Percentiles rank a stretch among this genome's conserved stretches.
phyloP scores from a whole-genome alignment of 2,888 invertebrate genomes.

The Trichopria drosophilae region DNA sequence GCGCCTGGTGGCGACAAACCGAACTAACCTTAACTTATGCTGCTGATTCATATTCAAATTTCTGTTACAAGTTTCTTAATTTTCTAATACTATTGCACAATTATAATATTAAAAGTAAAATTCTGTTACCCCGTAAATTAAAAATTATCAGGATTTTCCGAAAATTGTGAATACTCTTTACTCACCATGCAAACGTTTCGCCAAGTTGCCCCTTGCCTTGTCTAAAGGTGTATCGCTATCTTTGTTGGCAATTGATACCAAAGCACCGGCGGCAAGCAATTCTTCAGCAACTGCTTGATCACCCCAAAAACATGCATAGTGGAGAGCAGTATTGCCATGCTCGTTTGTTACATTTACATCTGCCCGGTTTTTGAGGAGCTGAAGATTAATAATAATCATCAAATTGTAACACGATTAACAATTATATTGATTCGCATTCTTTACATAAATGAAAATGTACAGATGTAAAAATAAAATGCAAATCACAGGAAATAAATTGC shows the following conservation, averaged over 20 bases:
- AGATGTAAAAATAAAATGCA: background rate
- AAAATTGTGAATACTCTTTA: constrained; percentile 4
- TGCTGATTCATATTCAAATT: too few species aligned
- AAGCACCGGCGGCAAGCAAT: constrained; percentile 85
- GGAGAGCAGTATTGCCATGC: constrained; percentile 97
- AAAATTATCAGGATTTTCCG: background rate
- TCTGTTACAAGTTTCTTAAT: constrained; percentile 4
- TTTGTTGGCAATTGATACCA: constrained; percentile 92
- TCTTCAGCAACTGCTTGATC: constrained; percentile 93
- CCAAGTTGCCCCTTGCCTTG: constrained; percentile 83
- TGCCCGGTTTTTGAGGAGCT: constrained; percentile 88
- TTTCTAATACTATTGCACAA: too few species aligned
- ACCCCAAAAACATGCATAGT: constrained; percentile 99
- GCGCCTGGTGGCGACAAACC: too few species aligned
- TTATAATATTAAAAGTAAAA: background rate
- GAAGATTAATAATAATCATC: constrained; percentile 22
- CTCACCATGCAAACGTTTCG: constrained; percentile 72
- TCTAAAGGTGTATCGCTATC: constrained; percentile 95
- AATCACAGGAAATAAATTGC: constrained; percentile 45
- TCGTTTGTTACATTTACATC: constrained; percentile 98
- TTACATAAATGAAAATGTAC: background rate
- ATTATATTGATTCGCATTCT: background rate
- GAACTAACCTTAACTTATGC: too few species aligned
- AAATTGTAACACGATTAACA: background rate
- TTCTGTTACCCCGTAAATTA: background rate